Conservation (phyloP, 2,113 vertebrate genomes). For the Ancistrus triradiatus region DNA sequence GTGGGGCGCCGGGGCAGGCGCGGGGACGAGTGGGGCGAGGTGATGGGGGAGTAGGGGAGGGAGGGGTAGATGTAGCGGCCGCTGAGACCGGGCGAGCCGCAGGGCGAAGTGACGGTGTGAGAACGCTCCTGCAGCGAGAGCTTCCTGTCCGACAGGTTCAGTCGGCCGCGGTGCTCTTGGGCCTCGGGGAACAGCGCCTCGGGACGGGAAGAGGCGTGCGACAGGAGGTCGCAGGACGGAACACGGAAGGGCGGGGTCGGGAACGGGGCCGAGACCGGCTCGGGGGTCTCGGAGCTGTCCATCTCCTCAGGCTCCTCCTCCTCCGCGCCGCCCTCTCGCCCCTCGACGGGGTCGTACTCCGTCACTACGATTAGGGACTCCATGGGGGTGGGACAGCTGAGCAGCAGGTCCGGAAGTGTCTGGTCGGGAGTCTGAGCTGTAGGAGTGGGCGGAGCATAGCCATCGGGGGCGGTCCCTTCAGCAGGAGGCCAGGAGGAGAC, state of each 20-base stretch:
- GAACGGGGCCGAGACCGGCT: constrained; percentile 48
- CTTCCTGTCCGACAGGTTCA: constrained; percentile 80
- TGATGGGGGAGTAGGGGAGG: constrained; percentile 82
- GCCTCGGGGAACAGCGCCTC: constrained; percentile 53
- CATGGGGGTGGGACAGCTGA: constrained; percentile 73
- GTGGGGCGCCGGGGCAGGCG: constrained; percentile 87
- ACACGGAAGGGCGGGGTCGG: constrained; percentile 42
- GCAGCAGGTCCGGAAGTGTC: constrained; percentile 66
- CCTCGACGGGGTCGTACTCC: constrained; percentile 73
- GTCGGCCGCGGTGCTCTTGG: constrained; percentile 65
- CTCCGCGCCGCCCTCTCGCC: constrained; percentile 46
- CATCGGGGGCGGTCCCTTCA: constrained; percentile 48
- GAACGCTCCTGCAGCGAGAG: constrained; percentile 88
- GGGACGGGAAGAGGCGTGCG: constrained; percentile 51
- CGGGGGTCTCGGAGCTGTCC: constrained; percentile 64
- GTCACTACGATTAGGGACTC: constrained; percentile 91
- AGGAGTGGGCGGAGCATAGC: constrained; percentile 59
- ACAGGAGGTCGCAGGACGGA: constrained; percentile 63
- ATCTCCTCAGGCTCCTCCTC: constrained; percentile 67
- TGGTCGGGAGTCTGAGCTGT: constrained; percentile 47
- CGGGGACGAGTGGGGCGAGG: constrained; percentile 89
- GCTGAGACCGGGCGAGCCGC: constrained; percentile 60
- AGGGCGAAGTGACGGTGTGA: constrained; percentile 63
- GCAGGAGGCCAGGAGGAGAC: constrained; percentile 69
- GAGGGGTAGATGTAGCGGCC: constrained; percentile 82